A percentile compares a stretch with the other conserved stretches of the same genome.
These are phyloP conservation scores for Diacarnus erythraeanus DNA, from an alignment of 37 sponge, comb jelly and placozoan species.

Conservation along the genomic window DNA sequence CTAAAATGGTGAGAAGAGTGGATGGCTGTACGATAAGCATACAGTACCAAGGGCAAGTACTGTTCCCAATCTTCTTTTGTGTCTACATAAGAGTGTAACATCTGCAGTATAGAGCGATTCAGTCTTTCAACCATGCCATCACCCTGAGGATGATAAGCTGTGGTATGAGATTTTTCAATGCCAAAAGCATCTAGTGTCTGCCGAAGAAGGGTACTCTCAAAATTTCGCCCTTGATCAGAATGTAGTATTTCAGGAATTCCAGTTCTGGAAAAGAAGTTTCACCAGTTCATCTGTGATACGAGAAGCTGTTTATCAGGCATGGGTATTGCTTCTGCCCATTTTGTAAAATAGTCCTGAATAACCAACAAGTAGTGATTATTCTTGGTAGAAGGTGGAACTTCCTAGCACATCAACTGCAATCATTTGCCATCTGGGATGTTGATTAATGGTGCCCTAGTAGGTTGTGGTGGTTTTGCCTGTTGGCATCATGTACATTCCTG, in stretches of 20 bases:
- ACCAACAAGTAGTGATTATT: conserved; percentile 54
- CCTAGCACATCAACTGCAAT: conserved; percentile 39
- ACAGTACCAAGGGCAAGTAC: conserved; percentile 58
- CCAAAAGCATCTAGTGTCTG: conserved; percentile 54
- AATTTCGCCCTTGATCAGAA: conserved; percentile 64
- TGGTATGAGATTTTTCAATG: conserved; percentile 40
- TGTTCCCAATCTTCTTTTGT: conserved; percentile 54
- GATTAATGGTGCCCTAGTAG: conserved; percentile 14
- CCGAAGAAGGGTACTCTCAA: conserved; percentile 51
- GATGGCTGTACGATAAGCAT: conserved; percentile 50
- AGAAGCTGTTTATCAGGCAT: conserved; percentile 42
- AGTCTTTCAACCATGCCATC: conserved; percentile 66
- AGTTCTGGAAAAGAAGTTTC: conserved; percentile 14
- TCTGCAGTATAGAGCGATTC: conserved; percentile 52
- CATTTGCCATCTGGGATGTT: conserved; percentile 47
- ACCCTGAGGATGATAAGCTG: conserved; percentile 66
- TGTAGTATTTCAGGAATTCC: conserved; percentile 43
- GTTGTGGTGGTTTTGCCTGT: conserved; percentile 18
- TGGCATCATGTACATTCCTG: conserved; percentile 30
- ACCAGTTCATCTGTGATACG: conserved; percentile 22
- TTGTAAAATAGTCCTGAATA: conserved; percentile 59
- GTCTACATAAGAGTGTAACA: conserved; percentile 57
- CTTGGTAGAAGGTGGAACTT: conserved; percentile 44
- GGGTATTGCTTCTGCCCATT: conserved; percentile 62
- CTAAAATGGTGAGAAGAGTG: conserved; percentile 61